phyloP scores from a whole-genome alignment of 2,113 vertebrate species.

The Calidris pygmaea region DNA sequence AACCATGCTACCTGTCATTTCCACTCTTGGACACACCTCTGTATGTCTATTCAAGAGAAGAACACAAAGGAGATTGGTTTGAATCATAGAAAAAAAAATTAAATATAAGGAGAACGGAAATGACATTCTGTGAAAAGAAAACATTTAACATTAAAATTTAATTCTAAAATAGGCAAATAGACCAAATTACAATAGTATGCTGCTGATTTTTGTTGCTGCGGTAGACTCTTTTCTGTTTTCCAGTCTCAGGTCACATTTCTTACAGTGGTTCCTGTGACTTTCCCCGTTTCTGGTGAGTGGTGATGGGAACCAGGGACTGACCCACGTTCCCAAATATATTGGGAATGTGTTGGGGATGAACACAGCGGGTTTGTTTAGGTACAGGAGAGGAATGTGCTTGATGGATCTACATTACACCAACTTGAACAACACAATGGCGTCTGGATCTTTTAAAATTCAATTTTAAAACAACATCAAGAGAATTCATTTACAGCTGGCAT shows the following conservation, averaged over 20 bases:
- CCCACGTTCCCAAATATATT: background rate
- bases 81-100: background rate
- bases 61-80: background rate
- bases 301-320: background rate
- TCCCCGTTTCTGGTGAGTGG: background rate
- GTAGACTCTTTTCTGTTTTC: background rate
- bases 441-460: background rate
- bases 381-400: background rate
- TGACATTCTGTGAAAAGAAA: background rate
- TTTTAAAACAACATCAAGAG: background rate
- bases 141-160: background rate
- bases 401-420: background rate
- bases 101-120: background rate
- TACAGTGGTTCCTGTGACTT: background rate
- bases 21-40: background rate
- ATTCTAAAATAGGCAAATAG: background rate
- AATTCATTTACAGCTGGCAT: background rate
- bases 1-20: background rate
- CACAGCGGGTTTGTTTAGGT: background rate
- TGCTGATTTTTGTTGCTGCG: background rate
- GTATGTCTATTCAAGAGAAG: background rate
- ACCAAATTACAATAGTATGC: background rate
- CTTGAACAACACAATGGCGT: background rate
- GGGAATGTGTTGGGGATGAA: background rate
- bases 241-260: background rate